Base-by-base conservation (phyloP, 2,113 vertebrate genomes). In the Scopus umbretta region DNA sequence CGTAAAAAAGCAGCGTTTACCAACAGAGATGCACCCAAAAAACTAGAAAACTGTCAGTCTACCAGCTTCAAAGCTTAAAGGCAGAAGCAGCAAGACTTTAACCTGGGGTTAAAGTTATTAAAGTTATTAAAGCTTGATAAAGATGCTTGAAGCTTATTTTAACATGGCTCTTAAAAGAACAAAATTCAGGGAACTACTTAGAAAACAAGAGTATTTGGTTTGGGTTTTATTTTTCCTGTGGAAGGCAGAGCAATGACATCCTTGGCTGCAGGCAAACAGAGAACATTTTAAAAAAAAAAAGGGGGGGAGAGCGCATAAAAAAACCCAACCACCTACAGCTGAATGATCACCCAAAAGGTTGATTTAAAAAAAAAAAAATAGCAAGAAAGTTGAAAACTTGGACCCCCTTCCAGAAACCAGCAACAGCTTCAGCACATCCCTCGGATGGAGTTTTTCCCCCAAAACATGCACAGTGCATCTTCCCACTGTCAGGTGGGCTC, bases 381-480 rank as follows among this genome's bases (percentile, higher is more conserved):
- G 12, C n/a, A 67, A 10, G 13, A 30, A 23, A 29, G 10, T 1
- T 18, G 10, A 73, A 84, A 79, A 21, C 22, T 14, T 13, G 14
- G 25, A 36, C 5, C 9, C 29, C 52, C 58, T 18, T 55, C n/a
- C 49, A 55, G 40, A 71, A 89, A 42, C 17, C 50, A 75, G 36
- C 14, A 80, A 47, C 5, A 6, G 13, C 4, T 47, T 47, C 52
- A 84, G 50, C 22, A 55, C 5, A 3, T 0, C 17, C 18, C 21
- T 4, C 10, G 20, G 7, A 7, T 5, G 23, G 19, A 21, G 1
- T 23, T 74, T 29, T 13, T 13, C 5, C 36, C 40, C 56, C 3
- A 21, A 67, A 62, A 32, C 0, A 0, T 47, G 63, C n/a, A 22
- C 11, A 80, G 10, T 1, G 3, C 47, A 30, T 7, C 43, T 14